Conservation (phyloP, 2,113 vertebrate genomes). For the Mandrillus leucophaeus region DNA sequence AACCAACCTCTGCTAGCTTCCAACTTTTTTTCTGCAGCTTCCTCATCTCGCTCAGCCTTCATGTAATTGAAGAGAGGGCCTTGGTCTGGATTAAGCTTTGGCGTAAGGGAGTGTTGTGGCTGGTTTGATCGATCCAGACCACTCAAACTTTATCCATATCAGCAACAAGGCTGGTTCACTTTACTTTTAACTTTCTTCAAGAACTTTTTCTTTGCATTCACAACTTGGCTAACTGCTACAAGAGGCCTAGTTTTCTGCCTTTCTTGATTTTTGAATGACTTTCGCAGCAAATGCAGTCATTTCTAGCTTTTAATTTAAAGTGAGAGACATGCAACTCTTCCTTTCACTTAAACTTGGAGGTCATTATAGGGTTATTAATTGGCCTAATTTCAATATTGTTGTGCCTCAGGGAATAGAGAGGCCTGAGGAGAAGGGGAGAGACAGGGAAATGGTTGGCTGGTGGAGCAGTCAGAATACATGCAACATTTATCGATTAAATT, state of each 20-base stretch:
- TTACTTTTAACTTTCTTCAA: neutral
- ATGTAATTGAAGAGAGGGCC: neutral
- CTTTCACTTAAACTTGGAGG: neutral
- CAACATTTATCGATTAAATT: neutral
- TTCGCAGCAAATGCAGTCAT: neutral
- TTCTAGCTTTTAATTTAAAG: neutral
- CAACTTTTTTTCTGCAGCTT: neutral
- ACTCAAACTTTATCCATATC: neutral
- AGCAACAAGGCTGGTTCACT: neutral
- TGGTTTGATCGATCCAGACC: neutral
- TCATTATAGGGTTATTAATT: neutral
- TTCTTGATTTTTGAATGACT: neutral
- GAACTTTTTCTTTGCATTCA: neutral
- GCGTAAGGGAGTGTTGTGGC: neutral
- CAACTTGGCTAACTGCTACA: neutral
- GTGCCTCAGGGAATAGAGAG: neutral
- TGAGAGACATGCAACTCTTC: neutral
- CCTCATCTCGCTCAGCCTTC: neutral
- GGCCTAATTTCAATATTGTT: neutral
- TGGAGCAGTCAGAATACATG: neutral
- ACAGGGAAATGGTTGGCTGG: neutral
- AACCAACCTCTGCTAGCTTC: neutral
- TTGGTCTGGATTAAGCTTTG: neutral
- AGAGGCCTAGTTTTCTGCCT: neutral
- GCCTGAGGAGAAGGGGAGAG: neutral